phyloP scores from a whole-genome alignment of 1,140 invertebrate species.

The Magallana angulata region DNA sequence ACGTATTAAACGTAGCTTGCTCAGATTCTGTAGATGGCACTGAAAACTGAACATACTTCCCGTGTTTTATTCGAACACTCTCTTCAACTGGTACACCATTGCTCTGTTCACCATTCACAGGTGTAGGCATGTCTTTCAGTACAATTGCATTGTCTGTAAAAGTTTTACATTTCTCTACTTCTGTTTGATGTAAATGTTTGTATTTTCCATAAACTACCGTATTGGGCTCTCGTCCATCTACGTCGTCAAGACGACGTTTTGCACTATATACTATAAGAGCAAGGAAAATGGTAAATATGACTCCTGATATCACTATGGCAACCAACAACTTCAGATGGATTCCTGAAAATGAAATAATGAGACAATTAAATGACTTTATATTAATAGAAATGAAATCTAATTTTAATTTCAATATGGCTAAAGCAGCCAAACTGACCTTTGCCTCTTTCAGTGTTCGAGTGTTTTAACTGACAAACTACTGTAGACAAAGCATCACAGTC shows the following conservation, averaged over 20 bases:
- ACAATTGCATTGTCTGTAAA: neutral
- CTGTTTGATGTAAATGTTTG: neutral
- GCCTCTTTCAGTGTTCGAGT: neutral
- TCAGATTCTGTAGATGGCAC: constrained; percentile 8
- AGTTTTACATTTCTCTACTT: neutral
- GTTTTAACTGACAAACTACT: neutral
- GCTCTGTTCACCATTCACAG: neutral
- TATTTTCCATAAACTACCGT: neutral
- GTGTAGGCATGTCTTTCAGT: neutral
- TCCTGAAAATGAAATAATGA: neutral
- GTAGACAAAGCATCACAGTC: neutral
- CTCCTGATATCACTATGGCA: neutral
- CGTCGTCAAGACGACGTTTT: neutral
- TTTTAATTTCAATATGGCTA: too few relatives aligned
- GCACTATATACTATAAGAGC: neutral
- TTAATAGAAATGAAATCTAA: neutral
- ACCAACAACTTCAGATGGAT: constrained; percentile 14
- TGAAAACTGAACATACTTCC: constrained; percentile 11
- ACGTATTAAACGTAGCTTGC: constrained; percentile 1
- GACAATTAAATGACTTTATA: too few relatives aligned
- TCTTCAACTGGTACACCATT: neutral
- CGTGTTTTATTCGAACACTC: constrained; percentile 15
- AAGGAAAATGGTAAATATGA: constrained; percentile 3
- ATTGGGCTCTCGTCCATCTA: neutral
- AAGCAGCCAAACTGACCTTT: neutral